Evolutionary conservation across 2,797 vertebrate genomes (phyloP), one percentile per base, ranked within the genome.

Genomic region (Sebastiscus tertius): DNA sequence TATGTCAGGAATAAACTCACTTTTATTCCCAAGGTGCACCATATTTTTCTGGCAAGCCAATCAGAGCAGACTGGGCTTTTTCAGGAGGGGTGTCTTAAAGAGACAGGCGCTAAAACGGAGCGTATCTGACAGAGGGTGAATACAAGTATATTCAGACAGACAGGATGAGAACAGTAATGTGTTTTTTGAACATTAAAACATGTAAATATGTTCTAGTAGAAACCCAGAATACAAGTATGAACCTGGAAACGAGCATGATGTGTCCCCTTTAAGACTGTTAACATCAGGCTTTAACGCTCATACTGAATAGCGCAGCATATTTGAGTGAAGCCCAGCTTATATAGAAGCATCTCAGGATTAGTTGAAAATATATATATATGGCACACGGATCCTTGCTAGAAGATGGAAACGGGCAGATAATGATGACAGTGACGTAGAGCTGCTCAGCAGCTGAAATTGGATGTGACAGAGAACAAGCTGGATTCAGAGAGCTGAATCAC

Each of bases 391-490:
- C 2, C 33, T 42, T 29, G 26, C 49, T 22, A 2, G 10, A 18
- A 59, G 18, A 64, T 58, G 14, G 68, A 67, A 18, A 27, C 26
- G 22, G 56, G 33, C 3, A 27, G 72, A 79, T 72, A 29, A 77
- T 14, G 65, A 75, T 58, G 69, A 77, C 79, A 63, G 70, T 65
- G 77, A 80, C 1, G 33, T 20, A 18, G 65, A 69, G 56, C 22
- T 31, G 1, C 65, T 84, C 14, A 29, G 31, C 26, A 16, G 64
- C 49, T 66, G 34, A 42, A 78, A 87, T 74, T 72, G 22, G 42
- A 86, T 75, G 68, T 80, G 85, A 82, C 81, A 60, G 76, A 78
- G 77, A 86, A 80, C 79, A 77, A 75, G 75, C 58, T 22, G 72
- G 27, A 79, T 70, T 65, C 75, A 68, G 52, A 58, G 22, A 73